Percentiles rank a stretch among this genome's conserved stretches.
phyloP scores from a whole-genome alignment of 1,140 invertebrate species.

The Proctacanthus coquilletti region DNA sequence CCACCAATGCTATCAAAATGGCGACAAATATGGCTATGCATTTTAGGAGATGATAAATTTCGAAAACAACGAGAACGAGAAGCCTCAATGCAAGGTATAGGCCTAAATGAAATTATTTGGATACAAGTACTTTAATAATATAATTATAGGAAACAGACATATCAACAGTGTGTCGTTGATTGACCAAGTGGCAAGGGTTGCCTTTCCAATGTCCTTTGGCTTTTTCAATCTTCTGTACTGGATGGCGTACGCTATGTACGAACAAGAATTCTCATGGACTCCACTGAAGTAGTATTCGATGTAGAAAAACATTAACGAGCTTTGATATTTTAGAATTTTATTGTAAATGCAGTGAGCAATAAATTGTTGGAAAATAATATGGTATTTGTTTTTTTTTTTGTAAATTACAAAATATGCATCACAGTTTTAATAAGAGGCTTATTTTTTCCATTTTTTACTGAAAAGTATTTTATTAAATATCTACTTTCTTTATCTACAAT shows the following conservation, averaged over 20 bases:
- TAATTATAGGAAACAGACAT: constrained; percentile 42
- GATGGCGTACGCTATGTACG: constrained; percentile 36
- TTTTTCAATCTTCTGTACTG: constrained; percentile 79
- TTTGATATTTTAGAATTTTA: no score
- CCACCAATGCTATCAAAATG: constrained; percentile 47
- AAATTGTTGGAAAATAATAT: no score
- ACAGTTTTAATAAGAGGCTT: no score
- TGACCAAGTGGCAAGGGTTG: constrained; percentile 64
- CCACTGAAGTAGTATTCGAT: no score
- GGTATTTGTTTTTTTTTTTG: no score
- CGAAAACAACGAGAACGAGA: constrained; percentile 56
- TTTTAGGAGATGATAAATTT: constrained; percentile 63
- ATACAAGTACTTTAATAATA: constrained; percentile 1
- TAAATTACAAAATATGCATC: no score
- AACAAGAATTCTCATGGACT: constrained; percentile 27
- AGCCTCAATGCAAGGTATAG: constrained; percentile 33
- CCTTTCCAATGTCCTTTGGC: constrained; percentile 76
- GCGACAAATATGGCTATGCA: constrained; percentile 61
- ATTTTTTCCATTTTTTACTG: no score
- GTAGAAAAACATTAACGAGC: no score
- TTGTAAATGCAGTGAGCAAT: no score
- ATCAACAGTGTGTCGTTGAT: constrained; percentile 80
- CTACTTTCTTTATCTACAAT: no score
- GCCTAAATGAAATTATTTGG: neutral
- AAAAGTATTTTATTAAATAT: no score